A percentile compares a stretch with the other conserved stretches of the same genome.
Conservation (phyloP, 2,888 invertebrate genomes). For the Drosophila kanekoi region DNA sequence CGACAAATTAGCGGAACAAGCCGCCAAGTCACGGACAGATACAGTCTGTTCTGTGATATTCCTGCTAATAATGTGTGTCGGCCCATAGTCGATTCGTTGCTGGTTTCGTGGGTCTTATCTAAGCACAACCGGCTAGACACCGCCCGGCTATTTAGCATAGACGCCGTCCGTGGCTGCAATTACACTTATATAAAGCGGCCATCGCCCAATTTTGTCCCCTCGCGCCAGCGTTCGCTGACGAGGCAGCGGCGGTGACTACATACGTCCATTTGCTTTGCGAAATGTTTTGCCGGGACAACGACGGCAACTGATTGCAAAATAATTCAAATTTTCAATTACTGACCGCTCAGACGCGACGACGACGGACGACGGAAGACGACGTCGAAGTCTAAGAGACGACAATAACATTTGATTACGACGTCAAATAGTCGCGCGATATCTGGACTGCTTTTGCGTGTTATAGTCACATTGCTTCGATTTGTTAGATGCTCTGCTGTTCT, state of each 20-base stretch:
- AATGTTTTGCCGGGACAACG: conserved; percentile 24
- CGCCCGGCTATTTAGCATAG: conserved; percentile 72
- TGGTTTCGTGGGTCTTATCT: conserved; percentile 46
- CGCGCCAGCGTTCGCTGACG: not conserved
- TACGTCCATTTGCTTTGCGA: conserved; percentile 19
- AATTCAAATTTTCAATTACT: conserved; percentile 77
- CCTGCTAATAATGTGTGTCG: conserved; percentile 19
- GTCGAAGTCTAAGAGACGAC: conserved; percentile 27
- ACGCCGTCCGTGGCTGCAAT: conserved; percentile 51
- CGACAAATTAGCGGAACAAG: conserved; percentile 76
- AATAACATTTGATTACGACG: conserved; percentile 59
- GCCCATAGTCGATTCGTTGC: conserved; percentile 10
- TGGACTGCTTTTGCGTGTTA: conserved; percentile 7
- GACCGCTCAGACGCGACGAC: conserved; percentile 77
- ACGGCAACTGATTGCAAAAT: conserved; percentile 70
- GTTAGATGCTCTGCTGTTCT: not conserved
- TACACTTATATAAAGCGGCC: conserved; percentile 67
- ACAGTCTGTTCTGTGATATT: conserved; percentile 33
- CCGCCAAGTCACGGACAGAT: conserved; percentile 69
- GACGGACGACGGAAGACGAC: conserved; percentile 42
- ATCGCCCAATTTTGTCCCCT: conserved; percentile 20
- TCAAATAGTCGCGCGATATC: conserved; percentile 41
- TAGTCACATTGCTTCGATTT: not conserved
- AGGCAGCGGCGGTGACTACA: conserved; percentile 20
- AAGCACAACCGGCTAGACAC: conserved; percentile 58